Evolutionary conservation across 2,113 vertebrate genomes (phyloP).

Genomic region (Leiothrix lutea): DNA sequence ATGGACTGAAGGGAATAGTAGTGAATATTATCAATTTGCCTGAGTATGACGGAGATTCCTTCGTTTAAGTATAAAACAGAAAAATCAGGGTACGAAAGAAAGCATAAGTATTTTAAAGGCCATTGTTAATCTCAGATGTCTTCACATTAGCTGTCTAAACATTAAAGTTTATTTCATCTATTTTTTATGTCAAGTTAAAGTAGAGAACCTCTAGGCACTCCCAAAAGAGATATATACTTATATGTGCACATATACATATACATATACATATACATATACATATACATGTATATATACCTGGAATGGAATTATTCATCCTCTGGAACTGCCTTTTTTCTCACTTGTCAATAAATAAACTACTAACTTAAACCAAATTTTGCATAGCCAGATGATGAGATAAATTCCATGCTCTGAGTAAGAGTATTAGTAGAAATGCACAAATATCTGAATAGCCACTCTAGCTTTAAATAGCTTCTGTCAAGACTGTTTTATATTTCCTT

Average conservation of each 20-base stretch:
- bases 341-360: not conserved
- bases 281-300: not conserved
- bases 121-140: not conserved
- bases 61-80: not conserved
- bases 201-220: not conserved
- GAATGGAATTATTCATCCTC: not conserved
- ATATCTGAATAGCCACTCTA: not conserved
- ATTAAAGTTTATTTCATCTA: not conserved
- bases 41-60: not conserved
- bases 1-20: not conserved
- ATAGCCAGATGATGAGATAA: not conserved
- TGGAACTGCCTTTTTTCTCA: not conserved
- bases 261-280: not conserved
- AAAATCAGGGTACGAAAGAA: not conserved
- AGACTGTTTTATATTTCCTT: not conserved
- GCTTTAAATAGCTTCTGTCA: not conserved
- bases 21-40: not conserved
- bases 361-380: not conserved
- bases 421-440: not conserved
- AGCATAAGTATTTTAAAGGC: not conserved
- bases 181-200: not conserved
- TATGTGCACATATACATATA: not conserved
- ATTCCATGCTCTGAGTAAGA: not conserved
- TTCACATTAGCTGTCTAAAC: not conserved
- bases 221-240: not conserved